Conservation (phyloP, 2,888 invertebrate species). For the Drosophila mercatorum region DNA sequence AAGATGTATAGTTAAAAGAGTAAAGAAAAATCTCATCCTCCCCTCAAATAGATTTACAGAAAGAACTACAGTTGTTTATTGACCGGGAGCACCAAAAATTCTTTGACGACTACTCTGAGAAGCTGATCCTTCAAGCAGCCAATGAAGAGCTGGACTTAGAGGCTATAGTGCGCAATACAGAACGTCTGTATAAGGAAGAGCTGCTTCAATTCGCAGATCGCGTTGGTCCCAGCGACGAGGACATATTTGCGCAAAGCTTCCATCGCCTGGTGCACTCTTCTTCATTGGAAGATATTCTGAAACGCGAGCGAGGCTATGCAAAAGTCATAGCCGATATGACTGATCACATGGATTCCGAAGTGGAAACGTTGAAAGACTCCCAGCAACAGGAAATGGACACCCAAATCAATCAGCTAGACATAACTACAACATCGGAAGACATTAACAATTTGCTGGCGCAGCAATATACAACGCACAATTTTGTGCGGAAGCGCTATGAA, state of each 20-base stretch:
- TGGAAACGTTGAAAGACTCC: constrained; percentile 89
- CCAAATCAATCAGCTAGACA: constrained; percentile 91
- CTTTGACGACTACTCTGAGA: constrained; percentile 88
- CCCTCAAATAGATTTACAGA: constrained; percentile 66
- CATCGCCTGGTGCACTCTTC: constrained; percentile 91
- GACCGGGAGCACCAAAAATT: constrained; percentile 88
- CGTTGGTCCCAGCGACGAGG: constrained; percentile 92
- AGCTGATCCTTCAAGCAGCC: constrained; percentile 87
- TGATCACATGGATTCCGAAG: constrained; percentile 90
- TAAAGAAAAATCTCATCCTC: background rate
- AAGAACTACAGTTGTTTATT: constrained; percentile 87
- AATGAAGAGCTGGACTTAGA: constrained; percentile 89
- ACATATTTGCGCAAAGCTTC: constrained; percentile 87
- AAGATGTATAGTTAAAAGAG: constrained; percentile 29
- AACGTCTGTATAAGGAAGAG: constrained; percentile 92
- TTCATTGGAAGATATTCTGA: constrained; percentile 93
- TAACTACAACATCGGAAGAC: constrained; percentile 88
- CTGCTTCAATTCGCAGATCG: constrained; percentile 93
- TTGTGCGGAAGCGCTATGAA: constrained; percentile 93
- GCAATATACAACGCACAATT: constrained; percentile 93
- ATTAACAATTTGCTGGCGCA: constrained; percentile 93
- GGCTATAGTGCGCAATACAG: constrained; percentile 91
- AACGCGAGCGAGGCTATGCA: constrained; percentile 94
- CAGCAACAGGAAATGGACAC: constrained; percentile 96
- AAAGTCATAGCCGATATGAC: constrained; percentile 91